These are phyloP conservation scores for Spisula subtruncata DNA, from an alignment of 2,888 invertebrate genomes.

Conservation along the genomic window DNA sequence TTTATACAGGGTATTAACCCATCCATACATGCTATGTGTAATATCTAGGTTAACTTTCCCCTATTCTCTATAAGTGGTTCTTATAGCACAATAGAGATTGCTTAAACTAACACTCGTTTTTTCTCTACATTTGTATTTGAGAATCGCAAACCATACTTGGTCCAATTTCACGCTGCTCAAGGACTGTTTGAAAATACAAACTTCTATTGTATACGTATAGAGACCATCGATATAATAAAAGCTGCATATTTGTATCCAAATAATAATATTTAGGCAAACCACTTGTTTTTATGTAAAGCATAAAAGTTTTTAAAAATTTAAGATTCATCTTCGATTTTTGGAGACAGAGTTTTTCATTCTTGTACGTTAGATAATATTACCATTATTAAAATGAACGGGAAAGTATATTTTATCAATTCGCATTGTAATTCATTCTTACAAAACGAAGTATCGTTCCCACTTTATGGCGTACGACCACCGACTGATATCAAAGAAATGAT, in stretches of 20 bases:
- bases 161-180: not conserved
- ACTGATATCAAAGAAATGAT: not conserved
- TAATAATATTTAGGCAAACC: not conserved
- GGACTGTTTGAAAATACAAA: not conserved
- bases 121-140: not conserved
- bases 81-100: not conserved
- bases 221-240: not conserved
- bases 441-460: not conserved
- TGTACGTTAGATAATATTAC: not conserved
- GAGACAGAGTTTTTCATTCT: not conserved
- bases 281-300: not conserved
- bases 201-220: not conserved
- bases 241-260: not conserved
- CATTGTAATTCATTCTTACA: not conserved
- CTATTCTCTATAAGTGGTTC: not conserved
- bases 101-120: not conserved
- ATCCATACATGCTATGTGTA: not conserved
- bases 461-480: not conserved
- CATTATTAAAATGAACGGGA: not conserved
- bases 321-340: slow-evolving; percentile 7
- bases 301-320: not conserved
- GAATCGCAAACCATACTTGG: not conserved
- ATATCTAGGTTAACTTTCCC: not conserved
- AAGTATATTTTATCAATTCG: not conserved
- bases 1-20: not conserved